phyloP scores from a whole-genome alignment of 2,888 invertebrate genomes.

The Zhengitettix transpicula region DNA sequence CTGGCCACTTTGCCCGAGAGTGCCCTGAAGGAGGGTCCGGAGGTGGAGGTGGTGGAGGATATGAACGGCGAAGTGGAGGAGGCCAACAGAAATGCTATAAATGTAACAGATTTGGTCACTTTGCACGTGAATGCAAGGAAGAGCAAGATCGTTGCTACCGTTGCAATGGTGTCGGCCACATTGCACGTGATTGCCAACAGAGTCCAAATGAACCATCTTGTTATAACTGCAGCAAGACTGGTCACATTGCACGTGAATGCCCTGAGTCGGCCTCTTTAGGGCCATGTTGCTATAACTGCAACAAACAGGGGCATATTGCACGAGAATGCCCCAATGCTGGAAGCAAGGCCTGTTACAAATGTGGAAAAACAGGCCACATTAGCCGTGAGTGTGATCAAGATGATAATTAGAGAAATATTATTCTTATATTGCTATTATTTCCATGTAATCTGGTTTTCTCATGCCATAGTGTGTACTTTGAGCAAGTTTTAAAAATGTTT shows the following conservation, averaged over 20 bases:
- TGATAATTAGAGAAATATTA: background rate
- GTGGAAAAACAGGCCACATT: slow-evolving; percentile 81
- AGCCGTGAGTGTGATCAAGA: slow-evolving; percentile 78
- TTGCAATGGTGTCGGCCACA: slow-evolving; percentile 61
- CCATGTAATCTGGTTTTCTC: background rate
- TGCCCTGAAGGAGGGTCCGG: slow-evolving; percentile 43
- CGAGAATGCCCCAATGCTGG: slow-evolving; percentile 34
- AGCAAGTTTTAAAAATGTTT: background rate
- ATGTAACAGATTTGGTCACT: slow-evolving; percentile 86
- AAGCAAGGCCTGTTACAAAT: slow-evolving; percentile 76
- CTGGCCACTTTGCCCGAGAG: slow-evolving; percentile 87
- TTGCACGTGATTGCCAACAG: slow-evolving; percentile 84
- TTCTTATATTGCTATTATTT: too few species aligned
- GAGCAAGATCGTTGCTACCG: slow-evolving; percentile 61
- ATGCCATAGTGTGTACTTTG: background rate
- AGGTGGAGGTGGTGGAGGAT: slow-evolving; percentile 14
- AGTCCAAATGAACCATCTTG: slow-evolving; percentile 48
- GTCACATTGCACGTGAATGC: slow-evolving; percentile 52
- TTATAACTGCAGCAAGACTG: slow-evolving; percentile 89
- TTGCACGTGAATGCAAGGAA: slow-evolving; percentile 86
- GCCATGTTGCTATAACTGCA: slow-evolving; percentile 44
- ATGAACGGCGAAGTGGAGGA: slow-evolving; percentile 21
- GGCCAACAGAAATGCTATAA: slow-evolving; percentile 86
- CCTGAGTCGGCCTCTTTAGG: slow-evolving; percentile 18
- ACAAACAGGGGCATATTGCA: slow-evolving; percentile 53